phyloP scores from a whole-genome alignment of 2,797 vertebrate genomes.

The Chiloscyllium punctatum region DNA sequence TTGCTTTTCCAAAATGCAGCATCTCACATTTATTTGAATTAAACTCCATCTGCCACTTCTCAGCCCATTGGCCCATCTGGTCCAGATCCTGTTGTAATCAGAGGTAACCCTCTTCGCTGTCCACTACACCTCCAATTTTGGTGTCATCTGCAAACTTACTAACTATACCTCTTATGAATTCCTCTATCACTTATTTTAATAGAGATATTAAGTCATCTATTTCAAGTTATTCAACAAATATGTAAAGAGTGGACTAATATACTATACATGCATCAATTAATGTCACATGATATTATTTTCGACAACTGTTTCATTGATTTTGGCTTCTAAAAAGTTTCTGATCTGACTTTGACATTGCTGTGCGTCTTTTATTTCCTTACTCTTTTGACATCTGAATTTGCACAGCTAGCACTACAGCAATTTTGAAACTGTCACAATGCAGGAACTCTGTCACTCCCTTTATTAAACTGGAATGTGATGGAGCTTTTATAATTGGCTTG shows the following conservation, averaged over 20 bases:
- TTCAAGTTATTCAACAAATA: background rate
- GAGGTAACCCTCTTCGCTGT: too few species aligned
- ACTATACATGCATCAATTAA: background rate
- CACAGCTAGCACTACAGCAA: background rate
- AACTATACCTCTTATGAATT: too few species aligned
- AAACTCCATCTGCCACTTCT: too few species aligned
- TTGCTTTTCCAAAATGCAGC: too few species aligned
- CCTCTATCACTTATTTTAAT: background rate
- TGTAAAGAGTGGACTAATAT: background rate
- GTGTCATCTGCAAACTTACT: too few species aligned
- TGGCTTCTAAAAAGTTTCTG: background rate
- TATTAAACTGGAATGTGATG: constrained; percentile 18
- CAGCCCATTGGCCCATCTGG: too few species aligned
- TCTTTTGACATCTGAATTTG: background rate
- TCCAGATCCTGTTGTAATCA: too few species aligned
- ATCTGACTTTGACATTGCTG: background rate
- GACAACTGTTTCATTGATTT: background rate
- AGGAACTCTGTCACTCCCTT: background rate
- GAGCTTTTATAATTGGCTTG: constrained; percentile 8
- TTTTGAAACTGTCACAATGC: background rate
- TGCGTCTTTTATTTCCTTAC: background rate
- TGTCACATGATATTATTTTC: background rate
- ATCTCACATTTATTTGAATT: too few species aligned
- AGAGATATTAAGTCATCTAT: background rate
- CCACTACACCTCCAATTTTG: too few species aligned